Evolutionary conservation across 2,113 vertebrate genomes (phyloP), one percentile per base, ranked within the genome.

Genomic region (Colaptes auratus): DNA sequence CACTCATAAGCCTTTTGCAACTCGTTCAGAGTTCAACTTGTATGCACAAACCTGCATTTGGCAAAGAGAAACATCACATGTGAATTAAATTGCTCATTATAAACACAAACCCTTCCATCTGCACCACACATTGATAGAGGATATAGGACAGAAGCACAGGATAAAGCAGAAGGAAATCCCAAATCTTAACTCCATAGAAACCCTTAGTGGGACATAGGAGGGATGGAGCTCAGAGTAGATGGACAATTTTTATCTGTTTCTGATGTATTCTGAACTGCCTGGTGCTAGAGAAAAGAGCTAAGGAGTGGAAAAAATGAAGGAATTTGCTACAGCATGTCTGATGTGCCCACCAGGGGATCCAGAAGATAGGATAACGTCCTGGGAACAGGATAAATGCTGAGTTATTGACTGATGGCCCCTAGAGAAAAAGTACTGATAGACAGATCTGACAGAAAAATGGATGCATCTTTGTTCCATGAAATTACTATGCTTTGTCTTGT

Each of bases 31-130:
- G 17, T 55, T 80, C 20, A 64, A 14, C 46, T 61, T 27, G 0
- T 35, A 50, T 63, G 50, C 13, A 12, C 33, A 72, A 73, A 74
- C 15, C 9, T 53, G 11, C 48, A 64, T 70, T 76, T 73, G 24
- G n/a, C 42, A 70, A 11, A 55, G 35, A 73, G 73, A 6, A 84
- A 44, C 0, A 1, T 61, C 33, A 60, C 0, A 0, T 36, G 15
- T 35, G 63, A 76, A 76, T 46, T 80, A 74, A 50, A 82, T 64
- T 82, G 56, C 21, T 65, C 0, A 0, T 81, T 70, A 30, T 28
- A 58, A 89, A 23, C 31, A 60, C 1, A 2, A 90, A 79, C 42
- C 8, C 42, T 53, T 64, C 25, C 27, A 39, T 19, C 65, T 72
- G 27, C 30, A n/a, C 27, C 5, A 2, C 27, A 73, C 25, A 36